Evolutionary conservation across 2,888 invertebrate species (phyloP).

Genomic region (Nematopogon swammerdamellus): DNA sequence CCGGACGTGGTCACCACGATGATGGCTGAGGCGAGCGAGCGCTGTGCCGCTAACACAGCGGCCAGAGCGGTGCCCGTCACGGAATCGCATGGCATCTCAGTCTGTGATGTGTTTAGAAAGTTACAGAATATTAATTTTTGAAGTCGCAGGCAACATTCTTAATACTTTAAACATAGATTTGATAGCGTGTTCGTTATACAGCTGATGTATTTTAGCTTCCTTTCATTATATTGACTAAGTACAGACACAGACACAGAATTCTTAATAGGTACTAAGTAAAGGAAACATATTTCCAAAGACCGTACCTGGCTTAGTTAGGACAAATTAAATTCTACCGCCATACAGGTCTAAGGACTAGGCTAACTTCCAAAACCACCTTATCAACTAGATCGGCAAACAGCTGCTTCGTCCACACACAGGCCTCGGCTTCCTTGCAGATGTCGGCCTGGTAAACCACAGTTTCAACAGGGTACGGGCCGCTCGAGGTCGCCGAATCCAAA

Average conservation of each 20-base stretch:
- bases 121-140: conserved; percentile 3
- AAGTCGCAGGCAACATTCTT: too few species aligned
- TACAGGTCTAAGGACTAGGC: too few species aligned
- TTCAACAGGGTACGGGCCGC: conserved; percentile 59
- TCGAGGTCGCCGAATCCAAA: conserved; percentile 67
- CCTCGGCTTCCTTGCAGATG: conserved; percentile 67
- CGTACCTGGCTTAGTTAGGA: too few species aligned
- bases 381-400: conserved; percentile 37
- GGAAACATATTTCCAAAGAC: too few species aligned
- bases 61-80: conserved; percentile 69
- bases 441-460: conserved; percentile 36
- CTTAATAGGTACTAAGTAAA: too few species aligned
- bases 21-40: conserved; percentile 66
- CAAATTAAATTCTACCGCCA: too few species aligned
- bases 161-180: too few species aligned
- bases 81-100: conserved; percentile 57
- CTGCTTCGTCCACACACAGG: conserved; percentile 58
- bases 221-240: too few species aligned
- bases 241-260: too few species aligned
- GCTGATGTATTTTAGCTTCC: too few species aligned
- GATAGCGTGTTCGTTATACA: too few species aligned
- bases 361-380: conserved; percentile 28
- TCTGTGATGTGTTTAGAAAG: conserved; percentile 26
- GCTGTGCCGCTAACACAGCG: conserved; percentile 70
- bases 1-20: conserved; percentile 63